These are phyloP conservation scores for Synaphobranchus kaupii DNA, from an alignment of 2,797 vertebrate species.

Conservation along the genomic window DNA sequence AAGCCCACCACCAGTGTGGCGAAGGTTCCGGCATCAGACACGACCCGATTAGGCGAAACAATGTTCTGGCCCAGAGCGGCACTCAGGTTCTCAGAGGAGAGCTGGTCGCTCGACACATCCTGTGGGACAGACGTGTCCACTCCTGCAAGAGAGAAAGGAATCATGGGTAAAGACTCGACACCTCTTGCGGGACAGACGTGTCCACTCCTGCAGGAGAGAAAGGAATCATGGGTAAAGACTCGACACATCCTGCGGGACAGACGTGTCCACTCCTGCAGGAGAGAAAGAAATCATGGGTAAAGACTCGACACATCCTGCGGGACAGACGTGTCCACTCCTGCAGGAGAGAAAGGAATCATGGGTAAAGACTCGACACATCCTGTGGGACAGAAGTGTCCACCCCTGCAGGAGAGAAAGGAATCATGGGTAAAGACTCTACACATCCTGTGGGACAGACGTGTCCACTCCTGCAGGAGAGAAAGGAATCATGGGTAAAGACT, in stretches of 20 bases:
- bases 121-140: conserved; percentile 70
- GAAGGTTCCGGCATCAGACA: conserved; percentile 80
- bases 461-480: conserved; percentile 65
- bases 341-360: background rate
- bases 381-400: conserved; percentile 48
- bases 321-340: conserved; percentile 64
- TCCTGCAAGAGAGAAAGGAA: conserved; percentile 56
- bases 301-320: too few species aligned
- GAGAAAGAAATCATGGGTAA: background rate
- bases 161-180: background rate
- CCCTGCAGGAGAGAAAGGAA: conserved; percentile 56
- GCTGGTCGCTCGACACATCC: conserved; percentile 82
- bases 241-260: too few species aligned
- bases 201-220: too few species aligned
- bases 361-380: background rate
- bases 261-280: conserved; percentile 65
- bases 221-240: too few species aligned
- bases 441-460: too few species aligned
- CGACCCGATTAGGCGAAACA: conserved; percentile 86
- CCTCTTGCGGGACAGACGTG: too few species aligned
- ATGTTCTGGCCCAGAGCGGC: conserved; percentile 90
- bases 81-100: conserved; percentile 90
- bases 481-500: conserved; percentile 38
- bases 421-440: background rate
- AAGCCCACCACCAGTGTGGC: conserved; percentile 87